phyloP scores from a whole-genome alignment of 1,140 invertebrate genomes.

The Drosophila sp. region DNA sequence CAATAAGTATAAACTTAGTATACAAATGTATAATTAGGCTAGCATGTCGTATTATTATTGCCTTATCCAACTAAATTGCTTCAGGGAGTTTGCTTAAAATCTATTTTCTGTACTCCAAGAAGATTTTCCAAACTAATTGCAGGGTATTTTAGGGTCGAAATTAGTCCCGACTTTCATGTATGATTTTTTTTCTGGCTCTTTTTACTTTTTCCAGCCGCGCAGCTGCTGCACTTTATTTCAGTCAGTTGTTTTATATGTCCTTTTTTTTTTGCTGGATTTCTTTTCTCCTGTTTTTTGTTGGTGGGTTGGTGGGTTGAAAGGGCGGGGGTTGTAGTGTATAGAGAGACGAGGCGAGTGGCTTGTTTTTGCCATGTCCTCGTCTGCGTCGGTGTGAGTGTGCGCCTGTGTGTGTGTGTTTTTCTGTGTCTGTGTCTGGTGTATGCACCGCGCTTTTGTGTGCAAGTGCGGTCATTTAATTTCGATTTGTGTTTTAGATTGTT shows the following conservation, averaged over 20 bases:
- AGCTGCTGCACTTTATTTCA: slow-evolving; percentile 81
- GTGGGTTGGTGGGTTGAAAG: slow-evolving; percentile 17
- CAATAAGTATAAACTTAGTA: too few species aligned
- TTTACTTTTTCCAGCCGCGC: slow-evolving; percentile 51
- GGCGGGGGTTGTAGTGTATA: not conserved
- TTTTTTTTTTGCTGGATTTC: slow-evolving; percentile 25
- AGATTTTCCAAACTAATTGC: not conserved
- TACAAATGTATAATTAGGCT: too few species aligned
- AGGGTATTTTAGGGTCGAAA: not conserved
- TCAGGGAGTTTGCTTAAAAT: too few species aligned
- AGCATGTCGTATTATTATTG: too few species aligned
- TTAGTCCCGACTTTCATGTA: not conserved
- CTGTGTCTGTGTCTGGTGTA: slow-evolving; percentile 41
- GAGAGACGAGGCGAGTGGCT: slow-evolving; percentile 57
- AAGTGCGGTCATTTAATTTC: slow-evolving; percentile 82
- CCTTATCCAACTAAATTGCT: too few species aligned
- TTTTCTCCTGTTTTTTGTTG: slow-evolving; percentile 11
- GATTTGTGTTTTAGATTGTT: slow-evolving; percentile 83
- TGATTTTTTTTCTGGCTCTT: slow-evolving; percentile 30
- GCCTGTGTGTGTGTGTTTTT: slow-evolving; percentile 31
- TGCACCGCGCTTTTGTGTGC: slow-evolving; percentile 72
- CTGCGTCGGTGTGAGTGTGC: slow-evolving; percentile 17
- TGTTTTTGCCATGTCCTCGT: slow-evolving; percentile 73
- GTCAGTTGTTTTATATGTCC: slow-evolving; percentile 57
- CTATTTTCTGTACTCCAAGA: too few species aligned